Base-by-base conservation (phyloP, 2,797 vertebrate genomes). In the Sparidentex hasta region DNA sequence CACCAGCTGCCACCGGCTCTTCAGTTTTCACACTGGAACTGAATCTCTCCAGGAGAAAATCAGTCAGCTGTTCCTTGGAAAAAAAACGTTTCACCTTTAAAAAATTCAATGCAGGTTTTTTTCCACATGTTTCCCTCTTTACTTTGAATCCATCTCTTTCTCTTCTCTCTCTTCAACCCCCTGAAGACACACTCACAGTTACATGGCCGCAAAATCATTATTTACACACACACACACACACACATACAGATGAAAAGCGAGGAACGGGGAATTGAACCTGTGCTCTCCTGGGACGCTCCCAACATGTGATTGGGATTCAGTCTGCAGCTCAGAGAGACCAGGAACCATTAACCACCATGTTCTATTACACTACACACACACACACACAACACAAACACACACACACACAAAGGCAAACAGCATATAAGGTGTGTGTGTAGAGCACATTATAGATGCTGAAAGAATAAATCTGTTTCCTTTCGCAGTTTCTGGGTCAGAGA, bases 281-380 rank as follows among this genome's bases (percentile, higher is more conserved):
- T 3, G 7, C 11, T 67, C 71, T 76, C 67, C 7, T 72, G 83
- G 67, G 77, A 82, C 21, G 29, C 58, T 76, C 41, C 41, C 43
- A 74, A 25, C 61, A 66, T 73, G 70, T 71, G 62, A 82, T 72
- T 83, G 71, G 54, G 73, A 81, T 86, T 80, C 76, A 72, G 25
- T 33, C 54, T 76, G 71, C 71, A 63, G 67, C 72, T 18, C 43
- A 46, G 16, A 73, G 33, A 48, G 38, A 71, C 59, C 23, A 50
- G 29, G 29, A 13, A 25, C 29, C 75, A 65, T 73, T 74, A 65
- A 68, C 73, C 41, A 61, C 44, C 62, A 52, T 59, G 46, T 63
- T 33, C 29, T 23, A 5, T 18, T 1, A 56, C 71, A 65, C 50
- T 47, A 47, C 29, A 69, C 16, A 62, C 43, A 43, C 62, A 59